Evolutionary conservation across 2,113 vertebrate species (phyloP), one percentile per base, ranked within the genome.

Genomic region (Pyxicephalus adspersus): DNA sequence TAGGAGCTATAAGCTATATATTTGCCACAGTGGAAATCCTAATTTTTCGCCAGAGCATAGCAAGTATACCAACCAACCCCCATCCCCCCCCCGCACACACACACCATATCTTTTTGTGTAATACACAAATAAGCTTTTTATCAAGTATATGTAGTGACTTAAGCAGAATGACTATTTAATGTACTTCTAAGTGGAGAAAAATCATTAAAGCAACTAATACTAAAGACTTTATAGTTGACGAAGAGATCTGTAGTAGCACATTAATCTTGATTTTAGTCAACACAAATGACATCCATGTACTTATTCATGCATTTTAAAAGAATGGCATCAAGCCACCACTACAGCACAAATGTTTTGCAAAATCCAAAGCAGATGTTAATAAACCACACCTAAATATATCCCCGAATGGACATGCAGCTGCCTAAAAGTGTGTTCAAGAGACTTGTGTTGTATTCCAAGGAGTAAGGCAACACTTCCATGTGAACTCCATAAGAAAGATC

Each of bases 281-380:
- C 54, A 28, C 31, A 34, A 34, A 57, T 70, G 19, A 79, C 67
- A 78, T 70, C 60, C 60, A 61, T 22, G 58, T 26, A 34, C 54
- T 50, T 50, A 26, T 58, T 22, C 20, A n/a, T 45, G 23, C 58
- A 26, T 29, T 29, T 80, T 4, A 29, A n/a, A 25, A 17, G 3
- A 23, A 71, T 63, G 26, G 50, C 68, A 16, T 23, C 34, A 63
- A 51, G 31, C 57, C 31, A 76, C 58, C 28, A 25, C 38, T 55
- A 51, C 58, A 73, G 45, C 45, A 25, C 50, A 9, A 54, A 58
- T 64, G 31, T 28, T 61, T 55, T 22, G n/a, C n/a, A 31, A 73
- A 52, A 50, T 81, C 79, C 45, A 38, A 64, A 13, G 50, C 79
- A 73, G 79, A 71, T 81, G 79, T 81, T 51, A 73, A 65, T 57